A percentile compares a stretch with the other conserved stretches of the same genome.
Conservation (phyloP, 2,888 invertebrate genomes). For the Endomychus coccineus region DNA sequence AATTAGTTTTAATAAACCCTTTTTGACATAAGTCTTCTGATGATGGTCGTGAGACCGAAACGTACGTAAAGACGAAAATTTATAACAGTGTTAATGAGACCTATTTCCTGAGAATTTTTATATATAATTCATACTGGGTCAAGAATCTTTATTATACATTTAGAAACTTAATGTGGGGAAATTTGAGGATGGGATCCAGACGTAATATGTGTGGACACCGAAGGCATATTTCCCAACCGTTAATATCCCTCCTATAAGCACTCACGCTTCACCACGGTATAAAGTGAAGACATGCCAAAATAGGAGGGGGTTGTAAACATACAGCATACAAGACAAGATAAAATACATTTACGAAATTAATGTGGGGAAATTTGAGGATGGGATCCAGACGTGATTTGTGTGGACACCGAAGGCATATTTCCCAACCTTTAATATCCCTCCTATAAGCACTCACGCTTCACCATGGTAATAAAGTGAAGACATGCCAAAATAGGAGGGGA, state of each 20-base stretch:
- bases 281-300: conserved; percentile 66
- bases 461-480: conserved; percentile 51
- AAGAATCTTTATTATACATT: no score
- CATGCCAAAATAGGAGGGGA: conserved; percentile 66
- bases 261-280: conserved; percentile 66
- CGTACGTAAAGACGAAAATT: no score
- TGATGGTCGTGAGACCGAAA: no score
- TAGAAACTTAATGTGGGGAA: conserved; percentile 36
- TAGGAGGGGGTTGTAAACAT: conserved; percentile 46
- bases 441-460: conserved; percentile 68
- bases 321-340: no score
- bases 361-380: conserved; percentile 54
- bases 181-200: conserved; percentile 70
- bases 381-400: conserved; percentile 62
- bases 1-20: no score
- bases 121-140: no score
- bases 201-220: conserved; percentile 64
- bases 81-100: no score
- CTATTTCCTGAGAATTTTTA: no score
- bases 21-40: no score
- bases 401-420: conserved; percentile 77
- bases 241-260: conserved; percentile 66
- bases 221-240: conserved; percentile 63
- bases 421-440: conserved; percentile 59
- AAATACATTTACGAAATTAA: conserved; percentile 2